Evolutionary conservation across 2,113 vertebrate species (phyloP).

Genomic region (Periophthalmus modestus): DNA sequence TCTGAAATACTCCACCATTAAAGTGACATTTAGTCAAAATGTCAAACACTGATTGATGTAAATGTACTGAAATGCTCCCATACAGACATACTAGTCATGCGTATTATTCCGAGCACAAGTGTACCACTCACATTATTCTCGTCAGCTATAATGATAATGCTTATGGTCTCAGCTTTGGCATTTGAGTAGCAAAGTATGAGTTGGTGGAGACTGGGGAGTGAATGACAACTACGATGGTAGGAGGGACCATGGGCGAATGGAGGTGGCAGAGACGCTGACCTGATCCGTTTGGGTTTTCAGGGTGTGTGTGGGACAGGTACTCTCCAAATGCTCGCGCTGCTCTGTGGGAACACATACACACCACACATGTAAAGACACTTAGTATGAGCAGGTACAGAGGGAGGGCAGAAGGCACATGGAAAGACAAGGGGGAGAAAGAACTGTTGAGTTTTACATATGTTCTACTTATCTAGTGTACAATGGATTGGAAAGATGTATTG

Average conservation of each 20-base stretch:
- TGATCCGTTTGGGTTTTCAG: slow-evolving; percentile 91
- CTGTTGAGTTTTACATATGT: background rate
- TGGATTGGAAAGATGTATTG: background rate
- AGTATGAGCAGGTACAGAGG: slow-evolving; percentile 37
- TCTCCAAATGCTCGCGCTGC: slow-evolving; percentile 96
- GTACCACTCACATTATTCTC: slow-evolving; percentile 32
- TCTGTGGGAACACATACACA: slow-evolving; percentile 78
- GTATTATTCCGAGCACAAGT: slow-evolving; percentile 7
- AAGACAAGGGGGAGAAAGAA: slow-evolving; percentile 32
- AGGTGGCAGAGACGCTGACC: slow-evolving; percentile 79
- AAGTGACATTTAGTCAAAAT: slow-evolving; percentile 4
- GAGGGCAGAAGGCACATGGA: slow-evolving; percentile 12
- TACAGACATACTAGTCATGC: background rate
- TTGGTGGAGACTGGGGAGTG: slow-evolving; percentile 31
- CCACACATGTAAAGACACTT: slow-evolving; percentile 60
- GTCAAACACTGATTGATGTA: background rate
- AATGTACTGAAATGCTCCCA: background rate
- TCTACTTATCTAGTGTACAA: no score
- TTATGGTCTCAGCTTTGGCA: slow-evolving; percentile 33
- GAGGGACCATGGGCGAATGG: slow-evolving; percentile 43
- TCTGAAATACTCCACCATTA: background rate
- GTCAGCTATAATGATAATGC: slow-evolving; percentile 28
- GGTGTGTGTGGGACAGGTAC: slow-evolving; percentile 94
- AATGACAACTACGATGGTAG: slow-evolving; percentile 34
- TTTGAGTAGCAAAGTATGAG: slow-evolving; percentile 40